phyloP scores from a whole-genome alignment of 2,113 vertebrate genomes.

The Daubentonia madagascariensis region DNA sequence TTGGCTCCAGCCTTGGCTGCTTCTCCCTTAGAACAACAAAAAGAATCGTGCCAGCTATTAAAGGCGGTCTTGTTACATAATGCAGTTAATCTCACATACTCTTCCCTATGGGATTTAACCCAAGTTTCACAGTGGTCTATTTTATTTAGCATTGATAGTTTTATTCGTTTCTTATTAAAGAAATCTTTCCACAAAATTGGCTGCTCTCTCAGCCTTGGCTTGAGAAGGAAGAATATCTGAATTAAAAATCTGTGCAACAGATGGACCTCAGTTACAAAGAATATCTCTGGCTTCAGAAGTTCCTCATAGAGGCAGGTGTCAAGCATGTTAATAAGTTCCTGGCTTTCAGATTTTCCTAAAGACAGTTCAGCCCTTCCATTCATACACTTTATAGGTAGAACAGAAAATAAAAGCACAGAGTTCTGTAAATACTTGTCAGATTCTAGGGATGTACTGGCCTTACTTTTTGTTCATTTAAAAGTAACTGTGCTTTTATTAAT shows the following conservation, averaged over 20 bases:
- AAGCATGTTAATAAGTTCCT: neutral
- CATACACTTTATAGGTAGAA: neutral
- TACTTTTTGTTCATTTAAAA: neutral
- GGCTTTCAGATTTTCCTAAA: constrained; percentile 30
- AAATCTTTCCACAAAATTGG: constrained; percentile 73
- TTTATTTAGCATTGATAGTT: constrained; percentile 76
- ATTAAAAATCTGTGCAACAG: constrained; percentile 56
- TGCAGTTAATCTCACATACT: constrained; percentile 60
- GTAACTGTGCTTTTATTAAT: neutral
- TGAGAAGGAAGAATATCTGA: constrained; percentile 52
- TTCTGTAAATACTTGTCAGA: neutral
- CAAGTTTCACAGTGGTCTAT: constrained; percentile 73
- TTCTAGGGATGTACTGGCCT: neutral
- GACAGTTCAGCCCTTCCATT: neutral
- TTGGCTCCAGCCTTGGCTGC: constrained; percentile 46
- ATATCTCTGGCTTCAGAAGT: constrained; percentile 30
- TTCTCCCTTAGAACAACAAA: constrained; percentile 70
- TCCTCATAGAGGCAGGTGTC: constrained; percentile 54
- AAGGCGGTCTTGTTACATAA: constrained; percentile 73
- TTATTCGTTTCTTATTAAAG: constrained; percentile 74
- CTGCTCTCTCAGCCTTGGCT: constrained; percentile 62
- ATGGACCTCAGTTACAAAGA: constrained; percentile 44
- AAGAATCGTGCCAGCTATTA: constrained; percentile 56
- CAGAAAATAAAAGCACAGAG: neutral
- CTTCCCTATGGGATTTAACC: constrained; percentile 68